Percentiles rank a stretch among this genome's conserved stretches.
phyloP scores from a whole-genome alignment of 2,797 vertebrate species.

The Oceanodroma leucorhoa region DNA sequence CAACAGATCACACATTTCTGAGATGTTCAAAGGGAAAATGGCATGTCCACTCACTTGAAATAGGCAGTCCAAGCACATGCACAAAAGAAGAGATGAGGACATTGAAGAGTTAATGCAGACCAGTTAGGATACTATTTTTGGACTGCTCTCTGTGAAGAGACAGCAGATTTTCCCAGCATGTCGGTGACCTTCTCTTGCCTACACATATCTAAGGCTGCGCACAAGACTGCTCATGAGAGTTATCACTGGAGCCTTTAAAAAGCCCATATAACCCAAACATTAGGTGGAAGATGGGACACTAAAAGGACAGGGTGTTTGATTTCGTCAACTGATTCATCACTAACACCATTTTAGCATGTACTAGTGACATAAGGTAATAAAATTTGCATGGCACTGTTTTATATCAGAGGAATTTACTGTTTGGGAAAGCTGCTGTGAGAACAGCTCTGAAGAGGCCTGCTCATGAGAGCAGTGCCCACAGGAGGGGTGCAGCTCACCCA shows the following conservation, averaged over 20 bases:
- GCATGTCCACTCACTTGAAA: not conserved
- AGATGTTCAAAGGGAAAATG: not conserved
- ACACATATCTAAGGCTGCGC: not conserved
- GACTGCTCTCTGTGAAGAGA: not conserved
- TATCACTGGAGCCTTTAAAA: not conserved
- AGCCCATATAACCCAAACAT: not conserved
- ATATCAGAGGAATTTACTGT: not conserved
- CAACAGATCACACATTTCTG: not conserved
- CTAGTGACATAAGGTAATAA: not conserved
- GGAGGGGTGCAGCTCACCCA: fast-evolving
- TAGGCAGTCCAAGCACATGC: not conserved
- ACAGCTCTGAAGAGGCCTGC: not conserved
- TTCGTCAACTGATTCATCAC: not conserved
- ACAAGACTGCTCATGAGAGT: not conserved
- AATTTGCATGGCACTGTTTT: not conserved
- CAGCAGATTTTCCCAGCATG: conserved; percentile 1
- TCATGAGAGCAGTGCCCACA: not conserved
- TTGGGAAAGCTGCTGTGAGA: not conserved
- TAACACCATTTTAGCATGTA: not conserved
- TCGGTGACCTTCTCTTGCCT: not conserved
- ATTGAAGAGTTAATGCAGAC: not conserved
- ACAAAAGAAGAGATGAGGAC: not conserved
- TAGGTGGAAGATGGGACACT: not conserved
- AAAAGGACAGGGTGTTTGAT: not conserved
- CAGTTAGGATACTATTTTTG: not conserved